Percentiles rank a stretch among this genome's conserved stretches.
Evolutionary conservation across 2,113 vertebrate genomes (phyloP).

Genomic region (Limnothrissa miodon): DNA sequence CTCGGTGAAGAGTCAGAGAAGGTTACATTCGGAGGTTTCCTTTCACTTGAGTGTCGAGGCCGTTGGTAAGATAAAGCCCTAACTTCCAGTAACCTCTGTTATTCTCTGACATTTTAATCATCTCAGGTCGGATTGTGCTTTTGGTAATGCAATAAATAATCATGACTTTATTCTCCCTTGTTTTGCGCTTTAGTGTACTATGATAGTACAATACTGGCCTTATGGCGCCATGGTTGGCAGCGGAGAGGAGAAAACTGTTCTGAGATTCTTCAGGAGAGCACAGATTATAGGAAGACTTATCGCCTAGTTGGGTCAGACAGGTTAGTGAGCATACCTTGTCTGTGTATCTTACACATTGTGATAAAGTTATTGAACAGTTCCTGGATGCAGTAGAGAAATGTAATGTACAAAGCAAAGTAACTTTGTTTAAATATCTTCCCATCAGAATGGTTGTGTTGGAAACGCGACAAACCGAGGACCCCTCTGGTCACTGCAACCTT

Average conservation of each 20-base stretch:
- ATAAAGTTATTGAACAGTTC: background rate
- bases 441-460: constrained; percentile 81
- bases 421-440: background rate
- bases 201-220: constrained; percentile 73
- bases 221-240: constrained; percentile 87
- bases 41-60: constrained; percentile 60
- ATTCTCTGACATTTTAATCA: background rate
- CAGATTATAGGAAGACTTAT: constrained; percentile 74
- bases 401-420: background rate
- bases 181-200: constrained; percentile 68
- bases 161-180: background rate
- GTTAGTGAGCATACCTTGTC: constrained; percentile 51
- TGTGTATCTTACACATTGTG: background rate
- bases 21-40: constrained; percentile 56
- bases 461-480: constrained; percentile 71
- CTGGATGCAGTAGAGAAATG: background rate
- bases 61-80: constrained; percentile 29
- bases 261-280: constrained; percentile 73
- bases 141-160: background rate
- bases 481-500: constrained; percentile 77
- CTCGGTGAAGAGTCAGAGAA: constrained; percentile 54
- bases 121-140: background rate
- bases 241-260: constrained; percentile 63
- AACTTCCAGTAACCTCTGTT: background rate
- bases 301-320: constrained; percentile 77